A percentile compares a stretch with the other conserved stretches of the same genome.
These are phyloP conservation scores for Trichogramma dendrolimi DNA, from an alignment of 2,888 invertebrate species.

Conservation along the genomic window DNA sequence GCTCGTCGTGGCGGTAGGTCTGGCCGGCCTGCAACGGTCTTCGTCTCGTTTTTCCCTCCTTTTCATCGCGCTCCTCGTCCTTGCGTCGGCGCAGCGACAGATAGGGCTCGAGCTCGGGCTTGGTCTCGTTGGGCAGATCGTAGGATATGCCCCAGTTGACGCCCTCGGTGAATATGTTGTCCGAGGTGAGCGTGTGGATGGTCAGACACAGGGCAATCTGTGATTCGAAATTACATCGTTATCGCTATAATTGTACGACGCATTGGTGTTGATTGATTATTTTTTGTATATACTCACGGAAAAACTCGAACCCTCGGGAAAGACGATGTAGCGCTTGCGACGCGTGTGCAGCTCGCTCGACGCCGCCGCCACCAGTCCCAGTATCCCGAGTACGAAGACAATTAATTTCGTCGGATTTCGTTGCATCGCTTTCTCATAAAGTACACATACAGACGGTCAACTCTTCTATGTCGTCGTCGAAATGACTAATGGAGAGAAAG, in stretches of 20 bases:
- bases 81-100: constrained; percentile 36
- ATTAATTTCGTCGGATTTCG: background rate
- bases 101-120: constrained; percentile 44
- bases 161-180: constrained; percentile 60
- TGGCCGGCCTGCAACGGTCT: constrained; percentile 4
- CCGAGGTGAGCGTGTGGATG: constrained; percentile 50
- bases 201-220: constrained; percentile 61
- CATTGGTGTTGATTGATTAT: constrained; percentile 6
- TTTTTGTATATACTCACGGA: constrained; percentile 56
- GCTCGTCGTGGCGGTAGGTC: constrained; percentile 23
- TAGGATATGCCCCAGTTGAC: constrained; percentile 71
- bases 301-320: constrained; percentile 69
- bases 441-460: background rate
- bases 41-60: constrained; percentile 8
- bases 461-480: constrained; percentile 15
- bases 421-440: no score
- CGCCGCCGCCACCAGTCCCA: constrained; percentile 27
- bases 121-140: constrained; percentile 52
- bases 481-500: no score
- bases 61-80: constrained; percentile 8
- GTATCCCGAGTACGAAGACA: constrained; percentile 7
- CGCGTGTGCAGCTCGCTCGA: constrained; percentile 53
- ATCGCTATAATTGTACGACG: background rate
- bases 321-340: constrained; percentile 63
- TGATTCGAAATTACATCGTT: constrained; percentile 17